Conservation (phyloP, 2,888 invertebrate genomes). For the Macrophya annulata region DNA sequence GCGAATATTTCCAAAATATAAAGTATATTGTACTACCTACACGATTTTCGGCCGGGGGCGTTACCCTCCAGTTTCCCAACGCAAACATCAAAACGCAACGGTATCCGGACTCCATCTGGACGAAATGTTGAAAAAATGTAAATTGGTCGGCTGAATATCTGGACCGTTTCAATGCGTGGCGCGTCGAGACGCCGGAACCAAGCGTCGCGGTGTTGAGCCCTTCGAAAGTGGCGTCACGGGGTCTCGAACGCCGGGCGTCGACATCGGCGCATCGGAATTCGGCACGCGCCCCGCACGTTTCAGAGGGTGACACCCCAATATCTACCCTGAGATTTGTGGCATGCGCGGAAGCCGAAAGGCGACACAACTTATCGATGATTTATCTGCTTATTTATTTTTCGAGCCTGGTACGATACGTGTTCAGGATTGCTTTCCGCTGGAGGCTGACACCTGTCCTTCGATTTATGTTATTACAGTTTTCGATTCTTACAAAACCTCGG, state of each 20-base stretch:
- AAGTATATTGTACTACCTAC: not conserved
- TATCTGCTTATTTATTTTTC: conserved; percentile 70
- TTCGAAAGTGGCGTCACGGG: conserved; percentile 49
- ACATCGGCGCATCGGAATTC: conserved; percentile 60
- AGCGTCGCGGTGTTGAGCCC: conserved; percentile 54
- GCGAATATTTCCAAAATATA: not conserved
- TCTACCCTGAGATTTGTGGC: conserved; percentile 73
- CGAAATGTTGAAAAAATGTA: conserved; percentile 51
- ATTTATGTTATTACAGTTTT: conserved; percentile 43
- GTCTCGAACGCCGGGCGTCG: conserved; percentile 10
- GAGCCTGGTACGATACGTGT: conserved; percentile 46
- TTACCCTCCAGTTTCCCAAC: not conserved
- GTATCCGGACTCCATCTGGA: conserved; percentile 44
- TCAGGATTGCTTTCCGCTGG: conserved; percentile 27
- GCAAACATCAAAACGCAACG: conserved; percentile 37
- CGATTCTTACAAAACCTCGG: not conserved
- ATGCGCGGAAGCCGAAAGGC: conserved; percentile 65
- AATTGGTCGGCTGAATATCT: conserved; percentile 49
- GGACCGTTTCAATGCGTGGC: conserved; percentile 52
- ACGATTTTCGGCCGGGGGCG: not conserved
- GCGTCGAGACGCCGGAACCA: conserved; percentile 53
- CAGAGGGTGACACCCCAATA: conserved; percentile 73
- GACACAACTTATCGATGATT: conserved; percentile 73
- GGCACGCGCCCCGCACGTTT: conserved; percentile 71
- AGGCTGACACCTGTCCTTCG: conserved; percentile 41